Conservation (phyloP, 2,113 vertebrate genomes). For the Toxotes jaculatrix region DNA sequence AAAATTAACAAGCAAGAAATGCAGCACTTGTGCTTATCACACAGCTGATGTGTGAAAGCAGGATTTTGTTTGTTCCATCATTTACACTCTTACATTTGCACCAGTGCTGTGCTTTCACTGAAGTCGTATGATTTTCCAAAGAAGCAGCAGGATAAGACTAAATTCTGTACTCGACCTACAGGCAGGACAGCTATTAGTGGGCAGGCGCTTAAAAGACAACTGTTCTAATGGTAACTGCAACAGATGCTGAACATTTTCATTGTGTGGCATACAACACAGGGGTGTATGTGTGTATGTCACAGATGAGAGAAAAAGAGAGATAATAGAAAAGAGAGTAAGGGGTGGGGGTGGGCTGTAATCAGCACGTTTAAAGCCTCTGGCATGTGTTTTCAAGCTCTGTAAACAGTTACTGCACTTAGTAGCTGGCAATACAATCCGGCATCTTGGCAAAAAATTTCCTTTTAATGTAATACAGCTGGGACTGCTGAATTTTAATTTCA, state of each 20-base stretch:
- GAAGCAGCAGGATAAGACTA: not conserved
- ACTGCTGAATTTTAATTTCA: constrained; percentile 55
- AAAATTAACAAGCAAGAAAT: constrained; percentile 3
- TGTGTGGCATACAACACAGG: not conserved
- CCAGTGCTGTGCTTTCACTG: not conserved
- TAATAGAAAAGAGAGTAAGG: constrained; percentile 21
- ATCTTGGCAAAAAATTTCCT: constrained; percentile 38
- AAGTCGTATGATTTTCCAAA: constrained; percentile 10
- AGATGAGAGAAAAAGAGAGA: constrained; percentile 37
- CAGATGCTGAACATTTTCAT: constrained; percentile 51
- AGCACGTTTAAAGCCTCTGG: constrained; percentile 38
- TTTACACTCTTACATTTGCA: constrained; percentile 19
- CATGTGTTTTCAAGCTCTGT: constrained; percentile 48
- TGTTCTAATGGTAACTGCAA: constrained; percentile 32
- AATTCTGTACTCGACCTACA: constrained; percentile 10
- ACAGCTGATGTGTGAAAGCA: constrained; percentile 16
- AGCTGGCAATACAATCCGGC: constrained; percentile 55
- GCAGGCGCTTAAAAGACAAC: constrained; percentile 28
- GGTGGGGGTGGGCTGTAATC: constrained; percentile 17
- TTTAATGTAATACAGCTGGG: constrained; percentile 61
- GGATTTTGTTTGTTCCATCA: not conserved
- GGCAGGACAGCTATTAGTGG: constrained; percentile 13
- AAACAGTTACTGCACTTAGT: constrained; percentile 59
- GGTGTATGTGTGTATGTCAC: constrained; percentile 5
- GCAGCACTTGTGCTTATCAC: not conserved